Base-by-base conservation (phyloP, 2,113 vertebrate species). In the Columba janthina region DNA sequence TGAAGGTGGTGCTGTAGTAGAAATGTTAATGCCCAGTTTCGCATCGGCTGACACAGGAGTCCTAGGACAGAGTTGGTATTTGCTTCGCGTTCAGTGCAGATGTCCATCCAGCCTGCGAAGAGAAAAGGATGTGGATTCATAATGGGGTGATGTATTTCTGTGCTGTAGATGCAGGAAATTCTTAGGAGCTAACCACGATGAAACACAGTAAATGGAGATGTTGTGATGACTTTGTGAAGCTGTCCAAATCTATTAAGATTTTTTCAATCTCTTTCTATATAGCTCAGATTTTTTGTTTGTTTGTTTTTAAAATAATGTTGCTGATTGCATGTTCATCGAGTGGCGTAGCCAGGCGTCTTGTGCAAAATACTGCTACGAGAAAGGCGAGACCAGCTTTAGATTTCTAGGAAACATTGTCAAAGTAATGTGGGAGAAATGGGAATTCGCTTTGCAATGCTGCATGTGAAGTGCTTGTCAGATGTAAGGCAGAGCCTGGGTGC, bases 101-200 rank as follows among this genome's bases (percentile, higher is more conserved):
- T 78, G 85, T 85, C 94, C 29, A 1, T 83, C 71, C 90, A 89
- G 82, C 93, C 56, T 93, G 75, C 8, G 86, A 88, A 76, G 92
- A 94, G 78, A 25, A 71, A 72, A 96, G 51, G 83, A 96, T 97
- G 96, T 96, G 96, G 95, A 96, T 97, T 83, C 95, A 88, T 38
- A 94, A 96, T 94, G 95, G 97, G 96, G 97, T 96, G 95, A 97
- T 96, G 93, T 96, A 97, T 96, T 92, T 74, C 91, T 93, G 65
- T 77, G 80, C 92, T 97, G 69, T 88, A 84, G 90, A 88, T 81
- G 56, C 64, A 76, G 46, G 74, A 12, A 67, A 85, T 92, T 56
- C 88, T 76, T 87, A 80, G 80, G 90, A 87, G 85, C 79, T 89
- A 81, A 57, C 15, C 48, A 29, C 36, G 92, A 91, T 75, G 54